Evolutionary conservation across 1,140 invertebrate genomes (phyloP).

Genomic region (Zaprionus capensis): DNA sequence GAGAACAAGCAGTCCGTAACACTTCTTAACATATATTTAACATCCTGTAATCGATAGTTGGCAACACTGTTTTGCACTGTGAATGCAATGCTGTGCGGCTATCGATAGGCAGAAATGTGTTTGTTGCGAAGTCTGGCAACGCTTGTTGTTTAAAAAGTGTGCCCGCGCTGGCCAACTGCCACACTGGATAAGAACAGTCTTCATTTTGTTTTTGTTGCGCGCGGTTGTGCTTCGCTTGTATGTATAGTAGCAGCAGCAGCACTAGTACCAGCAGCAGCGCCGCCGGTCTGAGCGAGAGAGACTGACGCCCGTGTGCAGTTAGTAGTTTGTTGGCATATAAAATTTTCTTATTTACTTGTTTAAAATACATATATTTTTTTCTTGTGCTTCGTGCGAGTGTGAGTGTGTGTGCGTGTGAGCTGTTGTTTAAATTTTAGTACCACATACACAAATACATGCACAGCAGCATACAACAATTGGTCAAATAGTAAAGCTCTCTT

Average conservation of each 20-base stretch:
- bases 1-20: too few species aligned
- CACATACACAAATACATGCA: slow-evolving; percentile 25
- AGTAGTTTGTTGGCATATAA: slow-evolving; percentile 47
- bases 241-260: slow-evolving; percentile 24
- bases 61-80: not conserved
- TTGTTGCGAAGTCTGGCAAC: not conserved
- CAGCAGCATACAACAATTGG: slow-evolving; percentile 23
- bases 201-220: slow-evolving; percentile 50
- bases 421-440: slow-evolving; percentile 26
- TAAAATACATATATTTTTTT: slow-evolving; percentile 34
- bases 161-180: slow-evolving; percentile 20
- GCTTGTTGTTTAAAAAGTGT: slow-evolving; percentile 5
- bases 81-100: slow-evolving; percentile 6
- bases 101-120: slow-evolving; percentile 16
- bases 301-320: slow-evolving; percentile 51
- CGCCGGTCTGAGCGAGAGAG: slow-evolving; percentile 48
- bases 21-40: not conserved
- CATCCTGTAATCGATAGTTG: not conserved
- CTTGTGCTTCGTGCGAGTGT: slow-evolving; percentile 26
- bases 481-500: slow-evolving; percentile 6
- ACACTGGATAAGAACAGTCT: slow-evolving; percentile 36
- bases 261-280: slow-evolving; percentile 15
- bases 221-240: slow-evolving; percentile 31
- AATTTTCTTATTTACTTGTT: slow-evolving; percentile 55
- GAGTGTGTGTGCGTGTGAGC: slow-evolving; percentile 23